Evolutionary conservation across 2,888 invertebrate species (phyloP).

Genomic region (Drosophila bunnanda): DNA sequence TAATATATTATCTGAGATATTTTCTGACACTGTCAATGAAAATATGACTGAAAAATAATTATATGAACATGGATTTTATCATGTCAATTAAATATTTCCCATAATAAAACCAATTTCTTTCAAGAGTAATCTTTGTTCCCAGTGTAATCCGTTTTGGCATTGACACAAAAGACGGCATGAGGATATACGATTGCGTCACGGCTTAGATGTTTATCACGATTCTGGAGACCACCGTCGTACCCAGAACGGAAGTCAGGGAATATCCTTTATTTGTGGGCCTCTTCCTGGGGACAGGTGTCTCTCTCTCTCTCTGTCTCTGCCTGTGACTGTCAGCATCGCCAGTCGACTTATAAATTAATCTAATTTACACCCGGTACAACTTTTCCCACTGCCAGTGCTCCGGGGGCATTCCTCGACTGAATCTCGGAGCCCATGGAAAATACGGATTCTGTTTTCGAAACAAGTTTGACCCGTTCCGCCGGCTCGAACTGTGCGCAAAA

Average conservation of each 20-base stretch:
- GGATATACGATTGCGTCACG: slow-evolving; percentile 57
- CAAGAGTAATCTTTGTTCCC: background rate
- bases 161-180: slow-evolving; percentile 44
- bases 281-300: slow-evolving; percentile 38
- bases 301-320: background rate
- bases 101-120: background rate
- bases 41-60: background rate
- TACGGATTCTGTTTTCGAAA: slow-evolving; percentile 68
- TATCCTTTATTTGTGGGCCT: slow-evolving; percentile 33
- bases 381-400: slow-evolving; percentile 26
- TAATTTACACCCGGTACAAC: slow-evolving; percentile 43
- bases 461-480: slow-evolving; percentile 74
- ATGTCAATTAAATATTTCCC: background rate
- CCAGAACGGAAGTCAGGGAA: slow-evolving; percentile 64
- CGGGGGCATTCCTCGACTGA: slow-evolving; percentile 55
- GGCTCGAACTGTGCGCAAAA: slow-evolving; percentile 47
- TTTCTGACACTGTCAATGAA: background rate
- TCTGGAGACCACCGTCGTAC: slow-evolving; percentile 8
- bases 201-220: slow-evolving; percentile 72
- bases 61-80: background rate
- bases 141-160: slow-evolving; percentile 50
- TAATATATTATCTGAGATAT: background rate
- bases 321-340: slow-evolving; percentile 22
- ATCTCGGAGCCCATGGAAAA: slow-evolving; percentile 64
- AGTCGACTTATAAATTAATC: slow-evolving; percentile 46